Evolutionary conservation across 2,113 vertebrate genomes (phyloP).

Genomic region (Anseranas semipalmata): DNA sequence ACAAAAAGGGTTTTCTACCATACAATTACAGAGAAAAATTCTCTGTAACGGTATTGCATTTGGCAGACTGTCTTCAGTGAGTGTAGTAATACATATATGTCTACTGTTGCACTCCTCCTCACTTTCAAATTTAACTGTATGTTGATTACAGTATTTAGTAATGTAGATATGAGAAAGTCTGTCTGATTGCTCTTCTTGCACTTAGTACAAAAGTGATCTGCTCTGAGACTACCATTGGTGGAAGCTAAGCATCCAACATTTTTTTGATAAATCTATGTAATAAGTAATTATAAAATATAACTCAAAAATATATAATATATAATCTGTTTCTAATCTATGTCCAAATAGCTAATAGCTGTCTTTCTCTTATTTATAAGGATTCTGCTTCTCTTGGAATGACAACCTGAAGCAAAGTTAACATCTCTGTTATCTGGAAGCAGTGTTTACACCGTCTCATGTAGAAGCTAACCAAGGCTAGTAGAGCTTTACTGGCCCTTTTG

Average conservation of each 20-base stretch:
- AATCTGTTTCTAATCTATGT: background rate
- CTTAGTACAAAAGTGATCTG: background rate
- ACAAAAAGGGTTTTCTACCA: background rate
- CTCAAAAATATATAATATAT: background rate
- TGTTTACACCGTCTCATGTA: background rate
- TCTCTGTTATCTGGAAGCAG: background rate
- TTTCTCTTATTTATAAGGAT: constrained; percentile 3
- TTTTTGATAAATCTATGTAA: background rate
- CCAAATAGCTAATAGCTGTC: background rate
- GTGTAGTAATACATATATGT: background rate
- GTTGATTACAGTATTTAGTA: background rate
- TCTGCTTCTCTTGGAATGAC: constrained; percentile 24
- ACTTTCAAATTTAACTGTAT: background rate
- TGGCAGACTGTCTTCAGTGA: background rate
- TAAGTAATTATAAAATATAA: background rate
- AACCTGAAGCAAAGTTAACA: background rate
- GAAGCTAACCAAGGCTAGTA: background rate
- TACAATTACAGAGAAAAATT: background rate
- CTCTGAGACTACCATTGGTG: background rate
- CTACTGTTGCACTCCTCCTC: background rate
- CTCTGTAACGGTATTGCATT: background rate
- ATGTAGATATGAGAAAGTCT: background rate
- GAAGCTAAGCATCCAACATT: background rate
- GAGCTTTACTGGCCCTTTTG: background rate
- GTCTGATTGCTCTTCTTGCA: background rate